Conservation (phyloP, 2,797 vertebrate species). For the Sphenopsis melanotis region DNA sequence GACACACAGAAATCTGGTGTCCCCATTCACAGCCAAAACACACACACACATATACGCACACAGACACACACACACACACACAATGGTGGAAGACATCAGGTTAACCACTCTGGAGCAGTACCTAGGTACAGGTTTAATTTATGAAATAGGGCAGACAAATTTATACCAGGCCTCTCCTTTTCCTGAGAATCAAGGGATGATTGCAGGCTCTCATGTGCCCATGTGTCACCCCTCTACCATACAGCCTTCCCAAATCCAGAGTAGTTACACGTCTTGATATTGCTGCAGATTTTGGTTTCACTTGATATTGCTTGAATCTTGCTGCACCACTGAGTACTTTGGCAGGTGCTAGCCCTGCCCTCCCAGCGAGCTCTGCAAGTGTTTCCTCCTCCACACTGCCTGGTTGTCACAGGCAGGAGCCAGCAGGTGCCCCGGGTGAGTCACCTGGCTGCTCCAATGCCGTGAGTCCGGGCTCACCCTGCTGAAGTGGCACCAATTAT, state of each 20-base stretch:
- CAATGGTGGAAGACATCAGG: fast-evolving
- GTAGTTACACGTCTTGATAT: background rate
- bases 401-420: background rate
- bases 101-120: background rate
- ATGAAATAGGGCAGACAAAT: background rate
- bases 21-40: background rate
- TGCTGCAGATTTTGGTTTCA: background rate
- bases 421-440: background rate
- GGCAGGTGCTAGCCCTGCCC: background rate
- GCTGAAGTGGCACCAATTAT: slow-evolving; percentile 49
- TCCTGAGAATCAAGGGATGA: background rate
- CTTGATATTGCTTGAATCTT: background rate
- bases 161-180: background rate
- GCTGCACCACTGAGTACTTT: background rate
- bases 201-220: background rate
- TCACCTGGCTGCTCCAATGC: slow-evolving; percentile 1
- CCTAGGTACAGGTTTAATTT: background rate
- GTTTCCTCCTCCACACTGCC: background rate
- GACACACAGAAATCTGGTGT: background rate
- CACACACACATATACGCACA: background rate
- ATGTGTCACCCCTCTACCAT: background rate
- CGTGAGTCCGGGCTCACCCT: background rate
- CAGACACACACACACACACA: background rate
- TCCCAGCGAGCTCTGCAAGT: background rate
- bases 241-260: background rate